Percentiles rank a stretch among this genome's conserved stretches.
Conservation (phyloP, 2,797 vertebrate genomes). For the Mico argentatus region DNA sequence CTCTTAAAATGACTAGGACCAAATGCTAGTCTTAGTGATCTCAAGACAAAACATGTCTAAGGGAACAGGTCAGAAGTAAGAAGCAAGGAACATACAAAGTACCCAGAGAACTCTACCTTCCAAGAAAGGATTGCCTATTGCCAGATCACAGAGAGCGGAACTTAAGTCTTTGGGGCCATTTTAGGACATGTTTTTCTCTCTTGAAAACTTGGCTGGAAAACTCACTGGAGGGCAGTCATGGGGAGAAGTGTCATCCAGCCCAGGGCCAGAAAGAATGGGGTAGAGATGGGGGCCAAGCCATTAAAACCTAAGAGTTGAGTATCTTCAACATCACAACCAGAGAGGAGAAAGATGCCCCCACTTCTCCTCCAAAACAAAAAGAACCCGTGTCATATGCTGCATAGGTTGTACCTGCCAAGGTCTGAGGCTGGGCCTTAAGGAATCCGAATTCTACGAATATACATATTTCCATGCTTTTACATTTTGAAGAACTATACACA, state of each 20-base stretch:
- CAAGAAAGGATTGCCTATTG: neutral
- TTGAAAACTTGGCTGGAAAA: neutral
- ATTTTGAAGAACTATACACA: neutral
- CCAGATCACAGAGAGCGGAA: neutral
- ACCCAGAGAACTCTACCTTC: neutral
- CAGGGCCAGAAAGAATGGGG: neutral
- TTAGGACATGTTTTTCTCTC: neutral
- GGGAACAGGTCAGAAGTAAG: neutral
- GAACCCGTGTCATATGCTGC: fast-evolving
- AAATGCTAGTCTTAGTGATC: neutral
- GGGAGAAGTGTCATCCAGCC: neutral
- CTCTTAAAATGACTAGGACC: neutral
- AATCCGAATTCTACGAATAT: neutral
- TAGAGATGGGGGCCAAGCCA: neutral
- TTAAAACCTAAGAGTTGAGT: neutral
- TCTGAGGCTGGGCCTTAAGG: fast-evolving
- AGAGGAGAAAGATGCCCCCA: neutral
- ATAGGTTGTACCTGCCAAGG: fast-evolving
- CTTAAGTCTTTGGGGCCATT: neutral
- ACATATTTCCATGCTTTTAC: neutral
- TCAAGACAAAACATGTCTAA: neutral
- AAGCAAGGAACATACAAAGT: neutral
- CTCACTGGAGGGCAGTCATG: neutral
- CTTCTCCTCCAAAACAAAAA: neutral
- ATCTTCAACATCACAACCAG: neutral